These are phyloP conservation scores for Lethocerus indicus DNA, from an alignment of 1,140 invertebrate species.

Conservation along the genomic window DNA sequence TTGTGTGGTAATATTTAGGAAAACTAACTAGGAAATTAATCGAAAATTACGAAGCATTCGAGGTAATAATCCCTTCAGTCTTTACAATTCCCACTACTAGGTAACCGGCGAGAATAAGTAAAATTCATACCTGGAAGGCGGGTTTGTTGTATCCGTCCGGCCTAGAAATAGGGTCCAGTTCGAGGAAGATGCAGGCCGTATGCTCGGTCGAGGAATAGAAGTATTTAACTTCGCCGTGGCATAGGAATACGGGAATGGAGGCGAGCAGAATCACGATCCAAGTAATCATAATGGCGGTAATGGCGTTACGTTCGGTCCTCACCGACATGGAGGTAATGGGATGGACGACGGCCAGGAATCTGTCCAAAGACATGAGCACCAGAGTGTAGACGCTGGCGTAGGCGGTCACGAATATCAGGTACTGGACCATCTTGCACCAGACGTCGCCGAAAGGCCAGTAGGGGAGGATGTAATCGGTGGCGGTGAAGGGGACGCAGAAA, in stretches of 20 bases:
- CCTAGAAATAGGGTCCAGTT: constrained; percentile 23
- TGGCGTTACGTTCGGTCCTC: constrained; percentile 72
- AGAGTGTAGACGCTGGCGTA: constrained; percentile 88
- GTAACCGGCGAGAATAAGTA: too few relatives aligned
- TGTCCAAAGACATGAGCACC: constrained; percentile 87
- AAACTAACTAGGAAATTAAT: too few relatives aligned
- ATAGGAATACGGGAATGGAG: constrained; percentile 57
- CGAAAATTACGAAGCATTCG: too few relatives aligned
- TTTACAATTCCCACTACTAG: too few relatives aligned
- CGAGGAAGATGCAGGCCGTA: constrained; percentile 44
- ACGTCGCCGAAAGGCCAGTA: constrained; percentile 81
- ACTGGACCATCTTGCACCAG: constrained; percentile 81
- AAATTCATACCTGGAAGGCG: constrained; percentile 36
- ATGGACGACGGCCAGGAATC: constrained; percentile 83
- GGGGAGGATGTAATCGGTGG: constrained; percentile 68
- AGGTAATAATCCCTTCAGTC: too few relatives aligned
- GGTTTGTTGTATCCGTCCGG: constrained; percentile 43
- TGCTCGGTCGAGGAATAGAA: constrained; percentile 37
- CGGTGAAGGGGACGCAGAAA: constrained; percentile 90
- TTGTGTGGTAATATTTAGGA: too few relatives aligned
- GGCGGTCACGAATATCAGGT: constrained; percentile 72
- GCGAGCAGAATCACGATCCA: constrained; percentile 67
- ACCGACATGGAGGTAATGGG: constrained; percentile 79
- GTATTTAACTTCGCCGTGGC: constrained; percentile 59
- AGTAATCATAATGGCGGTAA: constrained; percentile 52